A percentile compares a stretch with the other conserved stretches of the same genome.
phyloP scores from a whole-genome alignment of 1,140 invertebrate species.

The Thaumetopoea pityocampa region DNA sequence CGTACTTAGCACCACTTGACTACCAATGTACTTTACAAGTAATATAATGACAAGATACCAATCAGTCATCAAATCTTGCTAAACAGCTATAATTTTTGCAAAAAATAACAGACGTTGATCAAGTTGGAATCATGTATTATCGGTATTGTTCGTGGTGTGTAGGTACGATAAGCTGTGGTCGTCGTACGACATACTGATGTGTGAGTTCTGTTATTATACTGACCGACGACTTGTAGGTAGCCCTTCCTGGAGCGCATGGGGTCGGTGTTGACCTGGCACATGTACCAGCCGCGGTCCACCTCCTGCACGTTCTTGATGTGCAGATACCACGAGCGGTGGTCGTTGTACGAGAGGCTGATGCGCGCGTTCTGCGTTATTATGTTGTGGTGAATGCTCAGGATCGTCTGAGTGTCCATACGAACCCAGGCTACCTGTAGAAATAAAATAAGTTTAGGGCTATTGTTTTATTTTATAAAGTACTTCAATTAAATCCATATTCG shows the following conservation, averaged over 20 bases:
- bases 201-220: conserved; percentile 52
- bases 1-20: too few relatives aligned
- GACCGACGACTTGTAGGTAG: conserved; percentile 92
- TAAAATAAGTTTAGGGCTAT: too few relatives aligned
- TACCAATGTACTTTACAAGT: too few relatives aligned
- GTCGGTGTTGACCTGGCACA: conserved; percentile 91
- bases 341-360: conserved; percentile 89
- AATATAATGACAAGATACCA: too few relatives aligned
- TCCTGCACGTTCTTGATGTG: conserved; percentile 89
- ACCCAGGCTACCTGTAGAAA: conserved; percentile 91
- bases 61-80: too few relatives aligned
- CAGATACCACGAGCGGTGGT: conserved; percentile 91
- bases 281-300: conserved; percentile 89
- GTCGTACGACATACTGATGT: conserved; percentile 1
- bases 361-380: conserved; percentile 92
- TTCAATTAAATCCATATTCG: too few relatives aligned
- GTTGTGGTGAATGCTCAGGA: conserved; percentile 91
- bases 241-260: conserved; percentile 90
- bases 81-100: too few relatives aligned
- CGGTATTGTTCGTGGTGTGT: not conserved
- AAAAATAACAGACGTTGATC: too few relatives aligned
- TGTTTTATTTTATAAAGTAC: too few relatives aligned
- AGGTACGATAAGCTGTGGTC: conserved; percentile 1
- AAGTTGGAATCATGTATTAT: too few relatives aligned
- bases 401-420: conserved; percentile 92